These are phyloP conservation scores for Loripinus fragilis DNA, from an alignment of 2,888 invertebrate genomes.

Conservation along the genomic window DNA sequence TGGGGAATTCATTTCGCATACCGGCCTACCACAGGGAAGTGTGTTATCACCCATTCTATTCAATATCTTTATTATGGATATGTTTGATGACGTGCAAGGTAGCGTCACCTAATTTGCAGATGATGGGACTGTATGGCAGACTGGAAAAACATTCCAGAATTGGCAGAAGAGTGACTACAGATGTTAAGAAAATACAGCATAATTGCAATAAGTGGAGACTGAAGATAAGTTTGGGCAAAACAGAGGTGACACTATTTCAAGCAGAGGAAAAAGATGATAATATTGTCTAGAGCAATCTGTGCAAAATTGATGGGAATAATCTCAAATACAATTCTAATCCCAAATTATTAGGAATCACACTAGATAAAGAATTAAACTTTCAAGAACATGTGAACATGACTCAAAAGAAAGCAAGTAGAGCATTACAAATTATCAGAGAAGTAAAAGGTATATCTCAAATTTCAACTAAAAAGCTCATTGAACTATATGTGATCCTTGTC, in stretches of 20 bases:
- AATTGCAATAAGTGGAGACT: conserved; percentile 23
- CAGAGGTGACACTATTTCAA: neutral
- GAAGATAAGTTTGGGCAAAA: conserved; percentile 16
- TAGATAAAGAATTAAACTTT: neutral
- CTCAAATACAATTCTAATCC: no score
- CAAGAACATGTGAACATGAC: neutral
- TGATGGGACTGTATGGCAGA: conserved; percentile 40
- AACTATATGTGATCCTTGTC: neutral
- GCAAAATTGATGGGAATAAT: no score
- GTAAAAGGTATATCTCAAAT: neutral
- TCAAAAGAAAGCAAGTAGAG: neutral
- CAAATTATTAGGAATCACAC: neutral
- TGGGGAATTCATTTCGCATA: neutral
- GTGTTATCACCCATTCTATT: conserved; percentile 39
- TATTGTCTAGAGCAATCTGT: neutral
- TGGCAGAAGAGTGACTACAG: neutral
- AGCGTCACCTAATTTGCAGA: conserved; percentile 35
- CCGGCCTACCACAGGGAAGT: conserved; percentile 38
- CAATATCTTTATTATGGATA: conserved; percentile 29
- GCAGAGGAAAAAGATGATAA: neutral
- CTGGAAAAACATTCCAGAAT: neutral
- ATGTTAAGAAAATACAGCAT: neutral
- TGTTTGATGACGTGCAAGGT: neutral
- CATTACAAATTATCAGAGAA: neutral
- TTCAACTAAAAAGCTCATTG: neutral